Evolutionary conservation across 2,888 invertebrate genomes (phyloP).

Genomic region (Holacanthella duospinosa): DNA sequence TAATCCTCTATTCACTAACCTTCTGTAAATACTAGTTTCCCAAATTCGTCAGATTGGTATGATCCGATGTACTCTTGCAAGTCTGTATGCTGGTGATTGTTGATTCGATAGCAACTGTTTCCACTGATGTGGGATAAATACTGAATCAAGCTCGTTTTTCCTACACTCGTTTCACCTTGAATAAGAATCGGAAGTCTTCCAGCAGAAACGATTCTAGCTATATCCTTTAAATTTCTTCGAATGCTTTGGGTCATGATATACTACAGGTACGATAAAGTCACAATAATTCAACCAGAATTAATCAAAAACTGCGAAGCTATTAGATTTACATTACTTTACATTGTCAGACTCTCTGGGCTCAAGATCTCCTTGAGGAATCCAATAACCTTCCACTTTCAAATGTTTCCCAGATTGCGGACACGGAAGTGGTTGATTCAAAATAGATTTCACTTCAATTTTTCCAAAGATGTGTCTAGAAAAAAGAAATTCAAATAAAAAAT

Average conservation of each 20-base stretch:
- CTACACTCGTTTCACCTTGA: constrained; percentile 97
- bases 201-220: constrained; percentile 82
- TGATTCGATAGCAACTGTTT: constrained; percentile 85
- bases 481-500: neutral
- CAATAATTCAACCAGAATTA: neutral
- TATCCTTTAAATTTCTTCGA: constrained; percentile 72
- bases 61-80: constrained; percentile 95
- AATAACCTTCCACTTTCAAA: constrained; percentile 74
- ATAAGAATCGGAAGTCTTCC: constrained; percentile 80
- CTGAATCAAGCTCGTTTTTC: constrained; percentile 92
- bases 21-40: constrained; percentile 85
- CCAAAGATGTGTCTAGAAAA: constrained; percentile 50
- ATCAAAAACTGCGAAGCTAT: too few species aligned
- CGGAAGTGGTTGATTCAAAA: constrained; percentile 60
- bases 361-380: constrained; percentile 64
- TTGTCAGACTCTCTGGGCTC: constrained; percentile 55
- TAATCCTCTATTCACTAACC: too few species aligned
- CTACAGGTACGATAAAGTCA: constrained; percentile 36
- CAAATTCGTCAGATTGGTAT: constrained; percentile 73
- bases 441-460: constrained; percentile 49
- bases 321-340: constrained; percentile 37
- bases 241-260: constrained; percentile 89
- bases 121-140: constrained; percentile 87
- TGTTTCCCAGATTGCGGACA: constrained; percentile 51
- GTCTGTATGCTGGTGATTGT: constrained; percentile 99